Evolutionary conservation across 92 coral and sea anemone species (phyloP).

Genomic region (Porites lobata): DNA sequence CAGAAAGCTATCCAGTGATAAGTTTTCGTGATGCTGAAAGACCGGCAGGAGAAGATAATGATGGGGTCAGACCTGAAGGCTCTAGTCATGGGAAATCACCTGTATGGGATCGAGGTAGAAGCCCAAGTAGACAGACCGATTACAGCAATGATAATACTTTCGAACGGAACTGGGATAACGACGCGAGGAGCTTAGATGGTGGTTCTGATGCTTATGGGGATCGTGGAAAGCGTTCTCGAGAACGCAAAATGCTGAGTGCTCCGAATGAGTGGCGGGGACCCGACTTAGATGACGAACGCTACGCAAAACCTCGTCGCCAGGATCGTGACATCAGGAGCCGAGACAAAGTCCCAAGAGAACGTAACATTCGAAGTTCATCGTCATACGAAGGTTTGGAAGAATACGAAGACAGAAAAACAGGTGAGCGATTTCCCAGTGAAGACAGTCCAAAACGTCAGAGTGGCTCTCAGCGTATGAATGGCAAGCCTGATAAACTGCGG

Average conservation of each 20-base stretch:
- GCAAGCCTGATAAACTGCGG: background rate
- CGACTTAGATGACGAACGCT: background rate
- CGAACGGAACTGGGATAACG: background rate
- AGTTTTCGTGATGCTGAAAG: background rate
- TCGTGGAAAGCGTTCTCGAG: background rate
- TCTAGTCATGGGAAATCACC: background rate
- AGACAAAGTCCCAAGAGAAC: background rate
- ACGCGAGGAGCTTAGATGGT: background rate
- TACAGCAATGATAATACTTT: background rate
- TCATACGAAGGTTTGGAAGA: constrained; percentile 29
- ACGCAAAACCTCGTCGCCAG: background rate
- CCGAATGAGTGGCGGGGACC: background rate
- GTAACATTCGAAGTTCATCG: constrained; percentile 5
- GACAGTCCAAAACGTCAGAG: background rate
- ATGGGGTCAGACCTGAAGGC: background rate
- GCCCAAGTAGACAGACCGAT: background rate
- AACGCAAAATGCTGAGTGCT: background rate
- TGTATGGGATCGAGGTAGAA: constrained; percentile 7
- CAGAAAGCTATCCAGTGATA: background rate
- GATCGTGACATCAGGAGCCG: background rate
- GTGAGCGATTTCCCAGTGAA: background rate
- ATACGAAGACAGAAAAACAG: background rate
- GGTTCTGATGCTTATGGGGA: background rate
- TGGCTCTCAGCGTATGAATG: background rate
- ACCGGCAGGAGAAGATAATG: background rate